Percentiles rank a stretch among this genome's conserved stretches.
Evolutionary conservation across 1,140 invertebrate species (phyloP).

Genomic region (Cydia amplana): DNA sequence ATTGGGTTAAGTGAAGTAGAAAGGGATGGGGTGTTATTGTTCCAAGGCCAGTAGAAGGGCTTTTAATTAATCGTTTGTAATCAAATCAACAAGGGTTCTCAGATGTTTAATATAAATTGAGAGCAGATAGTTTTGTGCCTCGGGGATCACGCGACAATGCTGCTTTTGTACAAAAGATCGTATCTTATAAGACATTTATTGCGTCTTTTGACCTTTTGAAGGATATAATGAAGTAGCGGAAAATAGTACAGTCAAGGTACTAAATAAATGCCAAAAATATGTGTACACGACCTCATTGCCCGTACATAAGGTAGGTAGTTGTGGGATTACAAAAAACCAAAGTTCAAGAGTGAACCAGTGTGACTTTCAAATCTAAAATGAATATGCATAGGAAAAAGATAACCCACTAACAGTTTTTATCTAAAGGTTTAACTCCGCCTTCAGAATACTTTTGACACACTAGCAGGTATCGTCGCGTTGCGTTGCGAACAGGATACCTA

Average conservation of each 20-base stretch:
- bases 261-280: too few relatives aligned
- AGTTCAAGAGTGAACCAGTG: too few relatives aligned
- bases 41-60: constrained; percentile 37
- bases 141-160: constrained; percentile 30
- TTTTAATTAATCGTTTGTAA: constrained; percentile 58
- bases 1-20: constrained; percentile 52
- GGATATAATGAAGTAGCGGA: not conserved
- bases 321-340: too few relatives aligned
- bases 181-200: not conserved
- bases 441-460: too few relatives aligned
- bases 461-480: not conserved
- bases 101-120: constrained; percentile 48
- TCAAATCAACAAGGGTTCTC: constrained; percentile 52
- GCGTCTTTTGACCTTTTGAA: not conserved
- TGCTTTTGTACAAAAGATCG: not conserved
- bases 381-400: too few relatives aligned
- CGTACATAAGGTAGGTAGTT: too few relatives aligned
- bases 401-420: too few relatives aligned
- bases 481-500: too few relatives aligned
- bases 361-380: too few relatives aligned
- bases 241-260: too few relatives aligned
- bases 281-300: too few relatives aligned
- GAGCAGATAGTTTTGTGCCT: constrained; percentile 34
- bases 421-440: too few relatives aligned
- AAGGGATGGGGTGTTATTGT: constrained; percentile 39